Evolutionary conservation across 53 echinoderm and acorn worm genomes (phyloP), one percentile per base, ranked within the genome.

Genomic region (Apostichopus leukothele): DNA sequence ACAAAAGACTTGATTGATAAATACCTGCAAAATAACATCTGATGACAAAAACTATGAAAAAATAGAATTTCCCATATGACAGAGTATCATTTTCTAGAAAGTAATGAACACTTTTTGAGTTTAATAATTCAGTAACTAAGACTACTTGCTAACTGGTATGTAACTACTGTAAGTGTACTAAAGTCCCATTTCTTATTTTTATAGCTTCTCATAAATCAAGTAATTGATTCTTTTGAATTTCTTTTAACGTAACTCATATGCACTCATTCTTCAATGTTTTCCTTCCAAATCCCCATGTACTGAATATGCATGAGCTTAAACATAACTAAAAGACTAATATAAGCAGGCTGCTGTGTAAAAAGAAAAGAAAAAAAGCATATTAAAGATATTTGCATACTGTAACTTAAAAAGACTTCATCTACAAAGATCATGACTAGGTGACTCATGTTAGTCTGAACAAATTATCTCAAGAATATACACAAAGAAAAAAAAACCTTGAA

Each of bases 301-400:
- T 71, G 18, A 71, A 71, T 71, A 19, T 71, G 71, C 71, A n/a
- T 71, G 16, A 71, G 71, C 71, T 71, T 71, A 18, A 18, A 16
- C 13, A 18, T 59, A 54, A 54, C 81, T 81, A 81, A n/a, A 81
- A 81, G 54, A 81, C 81, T 81, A 54, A 81, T 81, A 81, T 22
- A 81, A n/a, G 59, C 54, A 81, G 81, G 81, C 81, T 81, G 54
- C 55, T 54, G 81, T 50, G 52, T 27, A 81, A 10, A 81, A 81
- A 57, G 21, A 51, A 81, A 81, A 57, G 59, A 11, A 51, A 53
- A 22, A 51, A 53, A 80, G 55, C 59, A 59, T 39, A 39, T 39
- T 39, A 19, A 81, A 81, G 51, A 81, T 81, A 81, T 81, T 81
- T 81, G 81, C 81, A 81, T 81, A 81, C 53, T 81, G 54, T 81